These are phyloP conservation scores for Epinephelus awoara DNA, from an alignment of 2,797 vertebrate genomes.

Conservation along the genomic window DNA sequence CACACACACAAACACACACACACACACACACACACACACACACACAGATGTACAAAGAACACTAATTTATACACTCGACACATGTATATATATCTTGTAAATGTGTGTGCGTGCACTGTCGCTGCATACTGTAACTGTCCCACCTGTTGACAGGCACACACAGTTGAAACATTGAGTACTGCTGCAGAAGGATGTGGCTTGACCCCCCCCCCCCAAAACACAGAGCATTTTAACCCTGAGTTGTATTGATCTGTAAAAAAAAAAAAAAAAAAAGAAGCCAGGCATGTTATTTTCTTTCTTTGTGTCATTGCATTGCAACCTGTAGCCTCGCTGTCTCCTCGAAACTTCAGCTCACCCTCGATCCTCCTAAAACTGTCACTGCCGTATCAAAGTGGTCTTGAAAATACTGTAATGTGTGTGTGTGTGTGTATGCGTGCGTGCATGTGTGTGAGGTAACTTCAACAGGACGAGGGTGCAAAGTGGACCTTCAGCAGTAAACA, in stretches of 20 bases:
- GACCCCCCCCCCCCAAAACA: slow-evolving; percentile 27
- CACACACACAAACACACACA: slow-evolving; percentile 33
- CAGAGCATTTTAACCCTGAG: slow-evolving; percentile 40
- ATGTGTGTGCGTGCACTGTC: slow-evolving; percentile 52
- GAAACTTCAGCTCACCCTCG: slow-evolving; percentile 35
- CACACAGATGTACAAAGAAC: slow-evolving; percentile 68
- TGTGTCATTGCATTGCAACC: slow-evolving; percentile 33
- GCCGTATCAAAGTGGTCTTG: slow-evolving; percentile 70
- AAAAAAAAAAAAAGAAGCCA: slow-evolving; percentile 51
- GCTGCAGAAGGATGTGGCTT: slow-evolving; percentile 64
- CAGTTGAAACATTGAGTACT: slow-evolving; percentile 52
- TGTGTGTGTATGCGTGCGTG: slow-evolving; percentile 2
- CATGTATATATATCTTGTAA: slow-evolving; percentile 72
- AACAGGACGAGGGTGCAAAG: slow-evolving; percentile 20
- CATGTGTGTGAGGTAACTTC: slow-evolving; percentile 42
- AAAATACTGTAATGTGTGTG: slow-evolving; percentile 67
- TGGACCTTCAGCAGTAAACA: slow-evolving; percentile 28
- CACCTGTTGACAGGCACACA: slow-evolving; percentile 40
- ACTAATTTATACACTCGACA: slow-evolving; percentile 74
- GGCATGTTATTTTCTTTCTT: slow-evolving; percentile 33
- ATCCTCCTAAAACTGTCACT: slow-evolving; percentile 64
- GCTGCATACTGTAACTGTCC: slow-evolving; percentile 54
- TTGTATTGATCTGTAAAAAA: slow-evolving; percentile 47
- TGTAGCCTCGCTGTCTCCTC: slow-evolving; percentile 49
- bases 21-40: slow-evolving; percentile 34